A percentile compares a stretch with the other conserved stretches of the same genome.
phyloP scores from a whole-genome alignment of 2,113 vertebrate species.

The Urocitellus parryii region DNA sequence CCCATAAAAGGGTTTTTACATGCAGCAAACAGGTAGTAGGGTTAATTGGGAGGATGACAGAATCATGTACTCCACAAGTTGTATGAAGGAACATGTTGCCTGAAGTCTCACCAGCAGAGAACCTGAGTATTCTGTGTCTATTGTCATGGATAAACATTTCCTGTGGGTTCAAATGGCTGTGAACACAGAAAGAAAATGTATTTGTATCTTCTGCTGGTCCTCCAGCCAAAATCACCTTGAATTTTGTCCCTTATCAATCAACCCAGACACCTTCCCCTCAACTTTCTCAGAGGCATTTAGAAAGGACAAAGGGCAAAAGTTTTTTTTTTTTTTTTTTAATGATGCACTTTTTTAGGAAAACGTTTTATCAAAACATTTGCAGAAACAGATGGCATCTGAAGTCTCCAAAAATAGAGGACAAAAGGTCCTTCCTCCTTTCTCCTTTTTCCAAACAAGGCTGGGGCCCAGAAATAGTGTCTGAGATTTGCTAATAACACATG shows the following conservation, averaged over 20 bases:
- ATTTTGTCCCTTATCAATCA: not conserved
- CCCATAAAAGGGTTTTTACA: not conserved
- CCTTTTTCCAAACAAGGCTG: not conserved
- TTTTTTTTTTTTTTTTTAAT: no score
- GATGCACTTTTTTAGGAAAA: conserved; percentile 54
- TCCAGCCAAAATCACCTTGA: not conserved
- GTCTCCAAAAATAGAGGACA: not conserved
- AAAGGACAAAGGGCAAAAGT: conserved; percentile 20
- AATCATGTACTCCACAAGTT: not conserved
- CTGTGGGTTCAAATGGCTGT: not conserved
- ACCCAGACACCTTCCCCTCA: not conserved
- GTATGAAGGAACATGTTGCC: not conserved
- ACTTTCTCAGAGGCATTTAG: not conserved
- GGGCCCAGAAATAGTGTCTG: not conserved
- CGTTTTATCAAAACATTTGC: not conserved
- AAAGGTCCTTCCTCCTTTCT: not conserved
- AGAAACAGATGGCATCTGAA: not conserved
- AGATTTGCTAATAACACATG: not conserved
- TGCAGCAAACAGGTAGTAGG: not conserved
- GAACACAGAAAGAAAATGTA: not conserved
- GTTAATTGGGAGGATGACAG: not conserved
- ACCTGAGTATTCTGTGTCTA: not conserved
- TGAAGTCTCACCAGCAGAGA: not conserved
- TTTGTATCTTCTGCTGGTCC: not conserved
- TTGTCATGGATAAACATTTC: not conserved